phyloP scores from a whole-genome alignment of 2,113 vertebrate species.

The Spea multiplicata region DNA sequence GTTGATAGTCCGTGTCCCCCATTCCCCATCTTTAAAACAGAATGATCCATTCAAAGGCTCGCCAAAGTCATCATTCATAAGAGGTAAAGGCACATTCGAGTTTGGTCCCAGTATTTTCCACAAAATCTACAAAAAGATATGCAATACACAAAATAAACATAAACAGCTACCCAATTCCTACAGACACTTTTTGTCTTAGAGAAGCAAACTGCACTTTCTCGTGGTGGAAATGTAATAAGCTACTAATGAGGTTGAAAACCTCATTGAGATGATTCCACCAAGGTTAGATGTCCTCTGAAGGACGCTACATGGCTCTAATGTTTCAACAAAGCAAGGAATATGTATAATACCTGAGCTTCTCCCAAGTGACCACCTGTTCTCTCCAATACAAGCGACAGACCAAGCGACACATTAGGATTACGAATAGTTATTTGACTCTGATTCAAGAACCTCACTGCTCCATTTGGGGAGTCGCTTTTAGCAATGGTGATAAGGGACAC shows the following conservation, averaged over 20 bases:
- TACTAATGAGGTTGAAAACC: no score
- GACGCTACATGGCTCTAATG: no score
- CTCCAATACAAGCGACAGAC: constrained; percentile 77
- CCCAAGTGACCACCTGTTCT: constrained; percentile 73
- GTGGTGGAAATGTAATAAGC: no score
- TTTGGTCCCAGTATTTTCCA: constrained; percentile 89
- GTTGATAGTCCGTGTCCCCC: constrained; percentile 67
- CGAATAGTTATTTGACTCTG: constrained; percentile 71
- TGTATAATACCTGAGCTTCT: constrained; percentile 73
- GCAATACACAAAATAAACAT: background rate
- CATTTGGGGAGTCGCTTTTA: constrained; percentile 79
- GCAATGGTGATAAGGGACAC: constrained; percentile 77
- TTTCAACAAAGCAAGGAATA: background rate
- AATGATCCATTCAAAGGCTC: constrained; percentile 83
- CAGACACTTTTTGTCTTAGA: no score
- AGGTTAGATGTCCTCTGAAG: no score
- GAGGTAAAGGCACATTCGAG: constrained; percentile 70
- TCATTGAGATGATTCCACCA: no score
- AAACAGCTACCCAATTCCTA: background rate
- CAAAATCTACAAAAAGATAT: constrained; percentile 69
- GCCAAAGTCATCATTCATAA: constrained; percentile 76
- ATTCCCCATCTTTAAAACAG: constrained; percentile 80
- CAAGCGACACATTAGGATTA: constrained; percentile 73
- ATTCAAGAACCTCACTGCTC: constrained; percentile 81
- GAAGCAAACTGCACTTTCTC: no score